These are phyloP conservation scores for Danio aesculapii DNA, from an alignment of 2,797 vertebrate species.

Conservation along the genomic window DNA sequence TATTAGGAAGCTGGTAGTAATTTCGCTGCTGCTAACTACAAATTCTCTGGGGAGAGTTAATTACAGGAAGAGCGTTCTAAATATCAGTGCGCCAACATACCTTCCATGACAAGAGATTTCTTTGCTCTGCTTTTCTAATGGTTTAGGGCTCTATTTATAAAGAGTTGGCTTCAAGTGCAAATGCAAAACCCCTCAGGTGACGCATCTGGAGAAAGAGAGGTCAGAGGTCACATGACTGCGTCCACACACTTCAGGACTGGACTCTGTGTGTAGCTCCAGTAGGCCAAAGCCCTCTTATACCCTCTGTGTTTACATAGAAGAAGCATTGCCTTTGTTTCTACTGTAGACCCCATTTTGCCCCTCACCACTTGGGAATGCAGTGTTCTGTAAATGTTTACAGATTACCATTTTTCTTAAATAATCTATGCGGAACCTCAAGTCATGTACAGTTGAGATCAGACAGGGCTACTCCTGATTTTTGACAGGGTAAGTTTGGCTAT, in stretches of 20 bases:
- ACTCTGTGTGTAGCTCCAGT: constrained; percentile 43
- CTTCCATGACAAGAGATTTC: constrained; percentile 95
- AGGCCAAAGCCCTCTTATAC: constrained; percentile 30
- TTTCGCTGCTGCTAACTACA: constrained; percentile 99
- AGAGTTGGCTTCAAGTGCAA: constrained; percentile 69
- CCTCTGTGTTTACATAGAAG: constrained; percentile 69
- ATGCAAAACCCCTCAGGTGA: constrained; percentile 70
- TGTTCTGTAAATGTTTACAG: constrained; percentile 87
- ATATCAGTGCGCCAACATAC: constrained; percentile 95
- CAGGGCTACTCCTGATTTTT: constrained; percentile 46
- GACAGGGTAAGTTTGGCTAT: constrained; percentile 67
- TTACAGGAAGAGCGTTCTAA: constrained; percentile 99
- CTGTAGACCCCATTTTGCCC: constrained; percentile 64
- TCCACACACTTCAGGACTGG: constrained; percentile 46
- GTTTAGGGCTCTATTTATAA: constrained; percentile 73
- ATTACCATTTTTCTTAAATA: constrained; percentile 82
- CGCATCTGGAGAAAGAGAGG: constrained; percentile 39
- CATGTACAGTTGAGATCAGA: constrained; percentile 74
- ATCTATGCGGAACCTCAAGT: constrained; percentile 77
- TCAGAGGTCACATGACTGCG: constrained; percentile 48
- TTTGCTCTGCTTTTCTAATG: constrained; percentile 81
- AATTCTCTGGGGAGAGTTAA: constrained; percentile 99
- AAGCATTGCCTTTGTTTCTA: constrained; percentile 63
- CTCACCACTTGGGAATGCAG: constrained; percentile 71
- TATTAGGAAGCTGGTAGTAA: constrained; percentile 99